Conservation (phyloP, 35 echinoderm and acorn worm species). For the Nesometra sesokonis region DNA sequence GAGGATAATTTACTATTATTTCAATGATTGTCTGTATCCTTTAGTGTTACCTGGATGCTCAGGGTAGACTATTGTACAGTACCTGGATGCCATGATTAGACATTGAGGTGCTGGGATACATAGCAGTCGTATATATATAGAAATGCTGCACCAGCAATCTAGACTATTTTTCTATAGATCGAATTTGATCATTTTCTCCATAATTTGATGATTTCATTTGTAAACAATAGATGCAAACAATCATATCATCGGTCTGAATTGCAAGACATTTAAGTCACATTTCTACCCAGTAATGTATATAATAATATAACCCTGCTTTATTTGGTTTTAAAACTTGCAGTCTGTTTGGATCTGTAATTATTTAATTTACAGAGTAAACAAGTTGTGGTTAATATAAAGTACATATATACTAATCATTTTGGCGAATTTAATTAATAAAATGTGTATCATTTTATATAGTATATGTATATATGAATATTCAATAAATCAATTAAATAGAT, state of each 20-base stretch:
- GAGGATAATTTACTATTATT: neutral
- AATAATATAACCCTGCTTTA: neutral
- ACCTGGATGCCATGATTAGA: neutral
- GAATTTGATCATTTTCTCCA: no score
- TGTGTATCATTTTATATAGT: neutral
- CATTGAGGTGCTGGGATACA: no score
- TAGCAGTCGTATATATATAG: no score
- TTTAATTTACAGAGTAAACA: neutral
- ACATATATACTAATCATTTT: neutral
- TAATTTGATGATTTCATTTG: neutral
- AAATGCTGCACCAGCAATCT: no score
- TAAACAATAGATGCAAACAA: neutral
- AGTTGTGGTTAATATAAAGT: neutral
- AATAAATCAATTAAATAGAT: neutral
- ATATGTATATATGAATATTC: neutral
- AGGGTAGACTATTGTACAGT: no score
- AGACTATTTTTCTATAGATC: no score
- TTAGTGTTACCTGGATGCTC: no score
- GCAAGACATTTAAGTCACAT: neutral
- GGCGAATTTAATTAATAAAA: neutral
- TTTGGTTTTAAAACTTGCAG: neutral
- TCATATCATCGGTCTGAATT: neutral
- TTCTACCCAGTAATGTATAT: neutral
- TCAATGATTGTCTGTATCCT: no score
- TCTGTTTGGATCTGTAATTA: neutral